phyloP scores from a whole-genome alignment of 2,797 vertebrate species.

The Artibeus jamaicensis region DNA sequence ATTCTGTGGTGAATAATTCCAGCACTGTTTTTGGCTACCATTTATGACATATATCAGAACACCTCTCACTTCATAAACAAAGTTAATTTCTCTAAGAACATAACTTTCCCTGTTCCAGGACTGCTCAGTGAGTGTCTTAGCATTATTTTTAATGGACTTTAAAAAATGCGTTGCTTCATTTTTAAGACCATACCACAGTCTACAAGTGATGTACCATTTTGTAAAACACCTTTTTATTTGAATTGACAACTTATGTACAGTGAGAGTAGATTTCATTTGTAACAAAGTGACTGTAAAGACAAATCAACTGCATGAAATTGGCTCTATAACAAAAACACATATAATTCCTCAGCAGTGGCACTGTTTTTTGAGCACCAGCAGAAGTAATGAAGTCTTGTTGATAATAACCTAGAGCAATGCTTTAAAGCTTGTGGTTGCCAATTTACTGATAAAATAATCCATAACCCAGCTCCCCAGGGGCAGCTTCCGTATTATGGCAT shows the following conservation, averaged over 20 bases:
- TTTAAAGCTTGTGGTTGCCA: slow-evolving; percentile 64
- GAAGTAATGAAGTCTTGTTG: slow-evolving; percentile 70
- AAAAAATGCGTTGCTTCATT: not conserved
- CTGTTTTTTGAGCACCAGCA: slow-evolving; percentile 41
- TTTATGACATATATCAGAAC: not conserved
- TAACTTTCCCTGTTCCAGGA: not conserved
- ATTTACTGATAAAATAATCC: slow-evolving; percentile 55
- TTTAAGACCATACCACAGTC: not conserved
- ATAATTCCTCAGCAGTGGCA: not conserved
- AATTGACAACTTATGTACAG: not conserved
- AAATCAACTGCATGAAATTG: slow-evolving; percentile 70
- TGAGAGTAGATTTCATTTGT: slow-evolving; percentile 36
- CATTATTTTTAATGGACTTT: not conserved
- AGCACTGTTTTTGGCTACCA: not conserved
- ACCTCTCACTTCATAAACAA: not conserved
- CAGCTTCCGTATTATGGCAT: slow-evolving; percentile 18
- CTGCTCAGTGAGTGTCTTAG: not conserved
- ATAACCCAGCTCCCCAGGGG: not conserved
- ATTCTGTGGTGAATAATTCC: not conserved
- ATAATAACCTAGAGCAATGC: slow-evolving; percentile 60
- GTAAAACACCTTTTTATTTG: slow-evolving; percentile 26
- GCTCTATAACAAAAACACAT: slow-evolving; percentile 57
- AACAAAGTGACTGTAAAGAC: slow-evolving; percentile 67
- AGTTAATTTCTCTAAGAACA: not conserved
- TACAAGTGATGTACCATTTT: not conserved